Conservation (phyloP, 2,113 vertebrate species). For the Abramis brama region DNA sequence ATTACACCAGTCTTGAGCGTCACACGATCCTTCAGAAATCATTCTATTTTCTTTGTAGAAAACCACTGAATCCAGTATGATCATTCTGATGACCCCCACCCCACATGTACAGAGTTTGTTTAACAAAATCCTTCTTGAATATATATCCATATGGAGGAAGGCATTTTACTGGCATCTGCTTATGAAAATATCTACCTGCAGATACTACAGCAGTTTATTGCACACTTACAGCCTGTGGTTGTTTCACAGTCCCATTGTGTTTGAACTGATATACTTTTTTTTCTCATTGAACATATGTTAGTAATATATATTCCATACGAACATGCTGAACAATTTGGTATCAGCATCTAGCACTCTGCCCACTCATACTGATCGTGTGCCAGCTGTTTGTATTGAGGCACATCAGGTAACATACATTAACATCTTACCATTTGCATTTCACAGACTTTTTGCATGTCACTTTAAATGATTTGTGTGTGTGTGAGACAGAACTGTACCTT, state of each 20-base stretch:
- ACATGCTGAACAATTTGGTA: constrained; percentile 51
- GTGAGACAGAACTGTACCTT: constrained; percentile 9
- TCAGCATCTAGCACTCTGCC: constrained; percentile 51
- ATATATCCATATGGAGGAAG: constrained; percentile 59
- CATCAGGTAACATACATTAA: neutral
- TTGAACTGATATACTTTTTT: constrained; percentile 60
- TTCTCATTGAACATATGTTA: constrained; percentile 58
- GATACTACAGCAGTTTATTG: constrained; percentile 59
- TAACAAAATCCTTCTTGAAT: constrained; percentile 38
- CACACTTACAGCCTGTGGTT: constrained; percentile 54
- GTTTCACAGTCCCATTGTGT: constrained; percentile 65
- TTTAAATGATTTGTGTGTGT: constrained; percentile 17
- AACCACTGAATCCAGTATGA: too few species aligned
- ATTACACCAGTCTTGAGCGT: too few species aligned
- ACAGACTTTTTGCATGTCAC: constrained; percentile 6
- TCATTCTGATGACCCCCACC: too few species aligned
- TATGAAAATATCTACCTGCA: constrained; percentile 59
- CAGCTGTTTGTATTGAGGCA: neutral
- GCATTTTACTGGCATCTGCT: constrained; percentile 59
- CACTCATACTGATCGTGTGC: constrained; percentile 23
- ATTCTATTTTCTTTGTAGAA: too few species aligned
- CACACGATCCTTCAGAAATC: too few species aligned
- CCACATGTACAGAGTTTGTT: too few species aligned
- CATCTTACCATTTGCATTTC: constrained; percentile 5
- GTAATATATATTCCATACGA: constrained; percentile 63